Evolutionary conservation across 1,140 invertebrate species (phyloP).

Genomic region (Araneus ventricosus): DNA sequence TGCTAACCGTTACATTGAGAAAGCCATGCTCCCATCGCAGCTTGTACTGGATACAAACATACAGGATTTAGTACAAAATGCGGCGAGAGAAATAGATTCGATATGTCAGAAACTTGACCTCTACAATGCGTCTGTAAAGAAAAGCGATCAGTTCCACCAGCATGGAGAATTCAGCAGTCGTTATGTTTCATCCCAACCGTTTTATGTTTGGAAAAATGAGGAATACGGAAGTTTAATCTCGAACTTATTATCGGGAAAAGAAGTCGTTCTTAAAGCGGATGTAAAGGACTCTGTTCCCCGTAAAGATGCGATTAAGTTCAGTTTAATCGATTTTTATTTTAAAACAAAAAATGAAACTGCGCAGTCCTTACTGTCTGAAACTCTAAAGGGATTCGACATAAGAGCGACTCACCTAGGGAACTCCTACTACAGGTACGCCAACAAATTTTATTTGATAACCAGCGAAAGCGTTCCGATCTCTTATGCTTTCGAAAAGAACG

Average conservation of each 20-base stretch:
- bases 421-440: constrained; percentile 10
- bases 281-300: not conserved
- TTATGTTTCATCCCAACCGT: constrained; percentile 7
- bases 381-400: not conserved
- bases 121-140: not conserved
- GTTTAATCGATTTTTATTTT: constrained; percentile 1
- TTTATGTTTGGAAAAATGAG: constrained; percentile 27
- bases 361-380: not conserved
- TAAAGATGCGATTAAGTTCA: constrained; percentile 28
- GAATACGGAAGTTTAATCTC: not conserved
- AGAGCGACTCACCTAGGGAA: constrained; percentile 15
- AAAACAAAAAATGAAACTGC: not conserved
- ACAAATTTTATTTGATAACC: not conserved
- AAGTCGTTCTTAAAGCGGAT: constrained; percentile 4
- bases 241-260: not conserved
- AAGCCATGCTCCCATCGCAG: not conserved
- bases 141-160: not conserved
- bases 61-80: not conserved
- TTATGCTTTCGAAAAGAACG: constrained; percentile 4
- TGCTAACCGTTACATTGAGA: not conserved
- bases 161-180: not conserved
- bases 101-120: not conserved
- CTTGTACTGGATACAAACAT: not conserved
- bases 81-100: not conserved
- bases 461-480: not conserved